A percentile compares a stretch with the other conserved stretches of the same genome.
phyloP scores from a whole-genome alignment of 2,113 vertebrate genomes.

The Romanogobio albipinnatus region DNA sequence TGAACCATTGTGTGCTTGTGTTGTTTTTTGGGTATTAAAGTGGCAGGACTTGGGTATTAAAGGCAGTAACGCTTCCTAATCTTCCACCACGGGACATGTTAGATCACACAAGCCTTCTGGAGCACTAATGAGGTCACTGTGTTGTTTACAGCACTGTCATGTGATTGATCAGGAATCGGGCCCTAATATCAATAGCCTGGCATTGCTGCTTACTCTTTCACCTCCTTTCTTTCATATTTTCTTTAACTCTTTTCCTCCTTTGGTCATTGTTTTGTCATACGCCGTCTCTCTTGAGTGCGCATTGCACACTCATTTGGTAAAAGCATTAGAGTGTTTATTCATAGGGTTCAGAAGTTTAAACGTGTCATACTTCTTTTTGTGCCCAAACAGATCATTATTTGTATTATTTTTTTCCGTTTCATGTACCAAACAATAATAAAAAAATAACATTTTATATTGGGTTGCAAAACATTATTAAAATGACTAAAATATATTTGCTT shows the following conservation, averaged over 20 bases:
- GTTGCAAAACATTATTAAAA: background rate
- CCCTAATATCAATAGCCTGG: background rate
- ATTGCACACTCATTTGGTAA: background rate
- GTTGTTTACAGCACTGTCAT: background rate
- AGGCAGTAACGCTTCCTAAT: background rate
- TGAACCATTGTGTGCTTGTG: background rate
- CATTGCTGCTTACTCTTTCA: background rate
- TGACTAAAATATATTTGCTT: background rate
- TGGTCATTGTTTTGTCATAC: constrained; percentile 2
- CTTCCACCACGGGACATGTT: background rate
- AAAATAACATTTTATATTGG: background rate
- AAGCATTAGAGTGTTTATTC: background rate
- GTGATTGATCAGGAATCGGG: background rate
- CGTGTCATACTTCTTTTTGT: background rate
- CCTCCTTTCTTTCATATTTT: background rate
- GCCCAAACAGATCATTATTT: background rate
- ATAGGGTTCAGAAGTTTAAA: background rate
- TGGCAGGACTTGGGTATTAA: too few relatives aligned
- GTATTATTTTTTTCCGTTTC: background rate
- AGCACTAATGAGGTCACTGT: background rate
- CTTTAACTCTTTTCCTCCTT: background rate
- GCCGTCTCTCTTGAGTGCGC: background rate
- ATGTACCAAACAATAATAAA: background rate
- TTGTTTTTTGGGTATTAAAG: constrained; percentile 20
- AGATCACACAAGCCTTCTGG: constrained; percentile 13